Base-by-base conservation (phyloP, 2,113 vertebrate species). In the Canis aureus region DNA sequence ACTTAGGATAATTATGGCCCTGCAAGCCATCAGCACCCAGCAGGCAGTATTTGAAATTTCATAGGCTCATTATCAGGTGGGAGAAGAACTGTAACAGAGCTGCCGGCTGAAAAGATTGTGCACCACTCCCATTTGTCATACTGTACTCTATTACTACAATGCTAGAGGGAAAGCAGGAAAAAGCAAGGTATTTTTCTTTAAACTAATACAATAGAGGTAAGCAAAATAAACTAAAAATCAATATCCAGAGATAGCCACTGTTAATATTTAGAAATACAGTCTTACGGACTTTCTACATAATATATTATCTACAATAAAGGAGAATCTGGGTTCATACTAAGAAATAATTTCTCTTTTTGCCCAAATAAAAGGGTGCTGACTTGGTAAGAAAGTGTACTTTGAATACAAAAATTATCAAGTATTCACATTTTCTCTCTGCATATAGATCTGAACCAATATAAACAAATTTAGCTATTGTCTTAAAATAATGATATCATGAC, bases 1-100 rank as follows among this genome's bases (percentile, higher is more conserved):
- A 96, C 69, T 97, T 73, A 97, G 80, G 80, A 89, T 92, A 98
- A 95, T 95, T 94, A 97, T 82, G 97, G 92, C 74, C 86, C 89
- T 82, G 64, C 53, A 87, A 96, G 79, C 53, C 82, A 94, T 55
- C 62, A 96, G 62, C 81, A 92, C 74, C 84, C 79, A 95, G 69
- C 74, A 96, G 78, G 69, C 12, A 10, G 80, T 43, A 97, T 78
- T 12, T 96, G 83, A 96, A 97, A 97, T 92, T 96, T 95, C 96
- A 97, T 4, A 95, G 79, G 86, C 83, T 95, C 89, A 84, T 92
- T 95, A 97, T 95, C 93, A 89, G 79, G 80, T 94, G 53, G 67
- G 76, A 97, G 43, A 95, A 90, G 91, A 43, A 80, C 85, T 89
- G 29, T 89, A 78, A 95, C 51, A 97, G 86, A 94, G 69, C 82